Percentiles rank a stretch among this genome's conserved stretches.
phyloP scores from a whole-genome alignment of 2,888 invertebrate genomes.

The Odontocolon sp. region DNA sequence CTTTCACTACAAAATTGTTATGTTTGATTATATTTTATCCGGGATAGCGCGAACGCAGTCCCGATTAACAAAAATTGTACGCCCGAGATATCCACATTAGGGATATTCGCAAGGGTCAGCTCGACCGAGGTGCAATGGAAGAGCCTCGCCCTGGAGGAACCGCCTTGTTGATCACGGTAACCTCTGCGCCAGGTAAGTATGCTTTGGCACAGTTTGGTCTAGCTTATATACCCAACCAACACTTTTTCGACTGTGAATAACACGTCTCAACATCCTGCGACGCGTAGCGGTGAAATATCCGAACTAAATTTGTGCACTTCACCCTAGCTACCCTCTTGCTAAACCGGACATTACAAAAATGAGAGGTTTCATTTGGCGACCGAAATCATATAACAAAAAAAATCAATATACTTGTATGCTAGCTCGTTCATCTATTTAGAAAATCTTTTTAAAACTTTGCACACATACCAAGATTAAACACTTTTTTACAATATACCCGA shows the following conservation, averaged over 20 bases:
- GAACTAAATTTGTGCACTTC: constrained; percentile 8
- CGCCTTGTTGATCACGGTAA: constrained; percentile 81
- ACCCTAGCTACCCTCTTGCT: no score
- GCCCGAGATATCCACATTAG: constrained; percentile 81
- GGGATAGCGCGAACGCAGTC: constrained; percentile 79
- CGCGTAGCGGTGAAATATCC: background rate
- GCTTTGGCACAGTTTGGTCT: constrained; percentile 62
- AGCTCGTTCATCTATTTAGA: no score
- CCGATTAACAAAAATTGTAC: constrained; percentile 74
- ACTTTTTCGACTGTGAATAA: constrained; percentile 19
- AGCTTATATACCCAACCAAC: background rate
- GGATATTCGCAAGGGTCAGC: constrained; percentile 82
- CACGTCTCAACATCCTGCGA: constrained; percentile 1
- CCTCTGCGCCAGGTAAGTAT: constrained; percentile 82
- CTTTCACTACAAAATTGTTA: no score
- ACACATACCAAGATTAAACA: no score
- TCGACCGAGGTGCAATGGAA: constrained; percentile 75
- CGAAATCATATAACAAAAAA: no score
- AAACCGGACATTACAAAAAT: no score
- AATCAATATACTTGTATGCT: no score
- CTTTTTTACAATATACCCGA: no score
- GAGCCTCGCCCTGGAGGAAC: constrained; percentile 57
- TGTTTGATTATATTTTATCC: constrained; percentile 72
- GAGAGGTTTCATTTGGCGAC: no score
- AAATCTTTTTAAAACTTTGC: no score